Base-by-base conservation (phyloP, 2,888 invertebrate genomes). In the Eugnorisma glareosa region DNA sequence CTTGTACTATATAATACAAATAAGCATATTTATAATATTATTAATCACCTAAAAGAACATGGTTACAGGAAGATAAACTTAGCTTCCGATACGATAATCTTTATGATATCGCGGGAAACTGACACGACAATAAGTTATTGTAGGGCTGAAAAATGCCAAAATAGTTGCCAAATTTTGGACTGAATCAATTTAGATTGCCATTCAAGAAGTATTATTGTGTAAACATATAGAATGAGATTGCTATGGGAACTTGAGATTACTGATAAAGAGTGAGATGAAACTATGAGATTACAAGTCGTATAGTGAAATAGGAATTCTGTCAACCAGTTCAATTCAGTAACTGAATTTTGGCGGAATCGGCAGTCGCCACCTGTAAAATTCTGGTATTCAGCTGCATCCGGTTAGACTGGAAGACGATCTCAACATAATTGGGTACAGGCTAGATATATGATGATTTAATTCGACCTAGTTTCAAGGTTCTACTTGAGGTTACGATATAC, bases 21-120 rank as follows among this genome's bases (percentile, higher is more conserved):
- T 18, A 28, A 43, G 51, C 13, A 10, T 72, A 0, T 72, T 21
- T 48, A 10, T 40, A 73, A 71, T n/a, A 5, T 54, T 21, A 7
- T 51, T 43, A 15, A 54, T 24, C n/a, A 35, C 21, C 35, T 35
- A 5, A n/a, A 21, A 35, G 13, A 43, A 37, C 24, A 64, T 37
- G 15, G 21, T 40, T 28, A 70, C 28, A 72, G n/a, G 31, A 24
- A 61, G 11, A 37, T 28, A 37, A 31, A 68, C 15, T 48, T 72
- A 24, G 67, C 61, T n/a, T 69, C 54, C 61, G 37, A 43, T 54
- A 61, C 61, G 40, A 81, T 66, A 73, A 64, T 54, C 13, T 72
- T 24, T 18, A 54, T n/a, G 10, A 71, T 81, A 81, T 57, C 69
- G 61, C 28, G 28, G 57, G 70, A 73, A 70, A 35, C 45, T 69